Base-by-base conservation (phyloP, 2,888 invertebrate species). In the Hyles lineata region DNA sequence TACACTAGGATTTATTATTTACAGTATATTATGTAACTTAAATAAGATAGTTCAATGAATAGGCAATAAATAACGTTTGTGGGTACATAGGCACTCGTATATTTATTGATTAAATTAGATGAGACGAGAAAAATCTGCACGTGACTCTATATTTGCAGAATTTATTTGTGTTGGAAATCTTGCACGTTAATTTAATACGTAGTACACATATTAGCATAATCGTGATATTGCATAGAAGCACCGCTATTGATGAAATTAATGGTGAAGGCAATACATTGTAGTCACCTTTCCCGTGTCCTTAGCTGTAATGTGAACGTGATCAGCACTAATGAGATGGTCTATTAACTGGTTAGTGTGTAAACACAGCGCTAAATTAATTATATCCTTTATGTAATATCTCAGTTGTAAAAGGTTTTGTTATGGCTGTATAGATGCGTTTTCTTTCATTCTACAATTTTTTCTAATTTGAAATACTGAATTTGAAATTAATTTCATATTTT, bases 311-410 rank as follows among this genome's bases (percentile, higher is more conserved):
- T 72, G 83, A 81, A 93, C 93, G 93, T 93, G 93, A 78, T 81
- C 76, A 81, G 93, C 90, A 92, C 87, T 93, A 93, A 93, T 93
- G 87, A 87, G 89, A 92, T 91, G 83, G 84, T 79, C 85, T 87
- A 87, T 87, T 90, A 90, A 89, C 85, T 80, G 86, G 75, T 84
- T 90, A 92, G 91, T 90, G 92, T 92, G 92, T 92, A 90, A 89
- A 91, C 91, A 87, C 87, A 89, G 87, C 80, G 80, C 80, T 80
- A 75, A 82, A 80, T 78, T 76, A 84, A 82, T 79, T 60, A 70
- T 17, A 11, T 71, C 25, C 61, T 61, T 29, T 29, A 29, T 32
- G 21, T 60, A 61, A 23, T 32, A 52, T 55, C 32, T 32, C 17
- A 29, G n/a, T 52, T 25, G n/a, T 60, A 25, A 60, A 6, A 17